phyloP scores from a whole-genome alignment of 2,113 vertebrate species.

The Hippocampus barbouri region DNA sequence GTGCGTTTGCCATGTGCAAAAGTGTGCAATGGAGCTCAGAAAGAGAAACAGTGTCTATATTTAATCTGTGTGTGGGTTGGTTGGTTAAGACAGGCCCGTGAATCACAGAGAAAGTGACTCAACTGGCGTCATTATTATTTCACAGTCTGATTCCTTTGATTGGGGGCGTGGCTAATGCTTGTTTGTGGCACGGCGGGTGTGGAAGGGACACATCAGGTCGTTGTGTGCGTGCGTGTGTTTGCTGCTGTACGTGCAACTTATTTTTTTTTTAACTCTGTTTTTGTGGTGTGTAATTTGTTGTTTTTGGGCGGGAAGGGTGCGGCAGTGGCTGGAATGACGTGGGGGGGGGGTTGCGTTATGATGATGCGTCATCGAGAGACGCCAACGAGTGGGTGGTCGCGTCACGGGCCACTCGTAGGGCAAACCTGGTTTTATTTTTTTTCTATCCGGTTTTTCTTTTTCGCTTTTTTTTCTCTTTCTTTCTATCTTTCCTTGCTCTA shows the following conservation, averaged over 20 bases:
- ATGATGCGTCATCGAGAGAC: conserved; percentile 58
- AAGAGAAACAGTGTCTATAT: conserved; percentile 4
- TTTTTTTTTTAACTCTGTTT: conserved; percentile 18
- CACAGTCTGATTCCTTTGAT: conserved; percentile 16
- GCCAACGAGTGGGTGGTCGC: conserved; percentile 52
- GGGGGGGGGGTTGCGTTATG: conserved; percentile 32
- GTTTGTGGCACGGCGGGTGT: not conserved
- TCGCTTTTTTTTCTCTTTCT: not conserved
- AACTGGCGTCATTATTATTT: conserved; percentile 23
- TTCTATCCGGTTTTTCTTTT: not conserved
- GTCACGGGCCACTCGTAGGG: conserved; percentile 48
- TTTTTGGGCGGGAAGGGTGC: conserved; percentile 63
- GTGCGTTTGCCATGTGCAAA: not conserved
- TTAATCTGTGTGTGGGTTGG: not conserved
- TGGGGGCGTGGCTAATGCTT: conserved; percentile 7
- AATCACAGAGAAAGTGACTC: conserved; percentile 49
- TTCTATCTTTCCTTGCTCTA: too few species aligned
- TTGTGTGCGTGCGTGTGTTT: not conserved
- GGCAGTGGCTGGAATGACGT: conserved; percentile 45
- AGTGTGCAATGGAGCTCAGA: conserved; percentile 12
- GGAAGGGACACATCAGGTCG: conserved; percentile 5
- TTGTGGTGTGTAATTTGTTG: conserved; percentile 65
- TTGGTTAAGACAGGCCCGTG: conserved; percentile 13
- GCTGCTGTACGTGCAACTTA: conserved; percentile 22
- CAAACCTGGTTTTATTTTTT: conserved; percentile 24